Base-by-base conservation (phyloP, 2,888 invertebrate species). In the Adelphocoris suturalis region DNA sequence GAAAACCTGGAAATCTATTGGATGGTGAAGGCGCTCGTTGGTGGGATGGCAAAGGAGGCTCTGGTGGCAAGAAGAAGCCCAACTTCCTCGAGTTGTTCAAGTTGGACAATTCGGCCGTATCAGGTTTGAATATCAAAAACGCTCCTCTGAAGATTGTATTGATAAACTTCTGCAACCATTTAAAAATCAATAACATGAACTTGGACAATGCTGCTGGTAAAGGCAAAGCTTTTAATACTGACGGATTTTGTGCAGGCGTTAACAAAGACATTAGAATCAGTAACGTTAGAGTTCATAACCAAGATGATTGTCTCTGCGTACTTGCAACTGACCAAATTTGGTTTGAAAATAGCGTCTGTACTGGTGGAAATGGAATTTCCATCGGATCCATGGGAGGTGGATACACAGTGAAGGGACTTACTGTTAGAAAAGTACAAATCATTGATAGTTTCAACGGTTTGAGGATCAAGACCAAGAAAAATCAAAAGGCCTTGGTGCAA, bases 1-100 rank as follows among this genome's bases (percentile, higher is more conserved):
- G 86, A 13, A 23, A 12, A n/a, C 37, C 37, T 23, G 86, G 86
- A 46, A 46, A 61, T 28, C n/a, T 37, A 16, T 9, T 86, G 1
- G 47, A 75, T 52, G 61, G 86, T n/a, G 75, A 68, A n/a, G 86
- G 86, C 7, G 47, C 48, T 13, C 48, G 88, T 19, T 88, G 88
- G 88, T 88, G 88, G 88, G 88, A 88, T 55, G 80, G 78, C 13
- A 28, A 27, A 55, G 88, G 88, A n/a, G 88, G 78, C 11, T 61
- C 28, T 28, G 88, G 52, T 48, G 88, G 88, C 5, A 78, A 48
- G 46, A 78, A 23, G 52, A 88, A 88, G 37, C 88, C 88, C 3
- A 14, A 52, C 16, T 88, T 88, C n/a, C 4, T 88, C 88, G 9
- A 46, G 7, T 4, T 88, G 9, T 12, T n/a, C 19, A 19, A 12